Conservation (phyloP, 2,888 invertebrate genomes). For the Andrena bucephala region DNA sequence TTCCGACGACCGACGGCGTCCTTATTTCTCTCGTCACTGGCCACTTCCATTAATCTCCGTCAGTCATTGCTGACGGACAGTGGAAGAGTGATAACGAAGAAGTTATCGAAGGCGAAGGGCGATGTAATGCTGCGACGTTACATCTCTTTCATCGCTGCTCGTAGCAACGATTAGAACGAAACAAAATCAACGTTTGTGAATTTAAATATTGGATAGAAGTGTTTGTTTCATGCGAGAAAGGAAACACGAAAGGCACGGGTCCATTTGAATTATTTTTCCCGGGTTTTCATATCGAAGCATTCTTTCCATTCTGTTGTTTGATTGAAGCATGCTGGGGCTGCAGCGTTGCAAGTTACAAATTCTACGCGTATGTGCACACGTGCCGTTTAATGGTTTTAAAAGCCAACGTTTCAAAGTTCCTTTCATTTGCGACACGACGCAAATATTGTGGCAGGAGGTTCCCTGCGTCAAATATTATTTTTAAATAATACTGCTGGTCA, state of each 20-base stretch:
- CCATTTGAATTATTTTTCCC: not conserved
- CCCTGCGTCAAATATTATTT: not conserved
- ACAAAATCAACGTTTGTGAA: too few species aligned
- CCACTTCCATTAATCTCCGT: constrained; percentile 60
- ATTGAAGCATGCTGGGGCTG: not conserved
- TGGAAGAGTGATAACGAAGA: constrained; percentile 57
- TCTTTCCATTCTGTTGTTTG: not conserved
- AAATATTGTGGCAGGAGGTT: not conserved
- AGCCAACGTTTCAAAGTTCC: not conserved
- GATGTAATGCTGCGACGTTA: constrained; percentile 11
- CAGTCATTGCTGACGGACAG: constrained; percentile 47
- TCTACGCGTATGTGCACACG: not conserved
- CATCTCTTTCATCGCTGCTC: not conserved
- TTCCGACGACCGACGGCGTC: constrained; percentile 35
- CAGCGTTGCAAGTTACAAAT: not conserved
- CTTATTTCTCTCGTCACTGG: constrained; percentile 49
- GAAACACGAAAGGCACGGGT: not conserved
- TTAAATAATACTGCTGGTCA: not conserved
- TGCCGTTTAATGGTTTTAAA: constrained; percentile 7
- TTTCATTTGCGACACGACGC: not conserved
- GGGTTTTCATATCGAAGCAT: not conserved
- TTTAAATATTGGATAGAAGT: not conserved
- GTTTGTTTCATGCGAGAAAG: not conserved
- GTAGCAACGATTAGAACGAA: not conserved
- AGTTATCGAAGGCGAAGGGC: constrained; percentile 39